These are phyloP conservation scores for Nyctalus aviator DNA, from an alignment of 2,797 vertebrate genomes.

Conservation along the genomic window DNA sequence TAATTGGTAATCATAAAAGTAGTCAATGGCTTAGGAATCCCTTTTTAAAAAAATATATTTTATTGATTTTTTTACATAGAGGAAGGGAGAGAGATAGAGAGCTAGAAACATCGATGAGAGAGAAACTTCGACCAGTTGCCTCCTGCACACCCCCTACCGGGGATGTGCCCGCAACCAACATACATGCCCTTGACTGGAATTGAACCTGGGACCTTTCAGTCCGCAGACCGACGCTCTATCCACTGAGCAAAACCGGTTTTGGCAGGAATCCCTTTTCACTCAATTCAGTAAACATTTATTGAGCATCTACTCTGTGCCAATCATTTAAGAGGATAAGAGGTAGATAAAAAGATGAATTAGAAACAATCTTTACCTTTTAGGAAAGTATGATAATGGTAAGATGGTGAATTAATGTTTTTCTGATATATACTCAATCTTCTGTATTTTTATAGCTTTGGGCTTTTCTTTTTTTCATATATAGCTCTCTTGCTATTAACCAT, in stretches of 20 bases:
- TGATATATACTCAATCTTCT: background rate
- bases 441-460: background rate
- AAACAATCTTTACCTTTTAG: background rate
- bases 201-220: no score
- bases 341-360: background rate
- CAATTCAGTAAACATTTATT: constrained; percentile 49
- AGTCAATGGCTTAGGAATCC: constrained; percentile 13
- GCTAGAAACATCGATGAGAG: no score
- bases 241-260: no score
- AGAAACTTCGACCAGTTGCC: no score
- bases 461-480: background rate
- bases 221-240: no score
- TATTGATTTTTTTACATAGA: no score
- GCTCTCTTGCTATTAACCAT: background rate
- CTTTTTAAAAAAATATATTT: background rate
- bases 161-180: no score
- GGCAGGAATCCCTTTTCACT: constrained; percentile 38
- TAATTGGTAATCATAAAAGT: constrained; percentile 30
- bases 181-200: no score
- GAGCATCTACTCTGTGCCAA: background rate
- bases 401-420: constrained; percentile 28
- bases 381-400: constrained; percentile 11
- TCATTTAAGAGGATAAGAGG: background rate
- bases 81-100: no score
- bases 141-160: no score